Conservation (phyloP, 1,140 invertebrate species). For the Lutraria rhynchaena region DNA sequence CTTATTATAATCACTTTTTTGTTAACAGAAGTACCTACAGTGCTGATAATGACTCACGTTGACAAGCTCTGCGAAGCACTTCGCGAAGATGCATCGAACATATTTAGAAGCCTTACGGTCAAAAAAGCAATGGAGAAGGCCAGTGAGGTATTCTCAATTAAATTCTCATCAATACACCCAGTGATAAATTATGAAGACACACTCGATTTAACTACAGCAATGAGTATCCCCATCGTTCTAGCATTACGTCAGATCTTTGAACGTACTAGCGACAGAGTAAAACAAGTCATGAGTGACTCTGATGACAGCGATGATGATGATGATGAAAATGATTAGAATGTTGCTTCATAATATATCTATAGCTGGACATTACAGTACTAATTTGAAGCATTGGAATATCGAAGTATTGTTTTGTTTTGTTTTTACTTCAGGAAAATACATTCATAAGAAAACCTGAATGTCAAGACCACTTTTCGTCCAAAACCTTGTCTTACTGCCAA, state of each 20-base stretch:
- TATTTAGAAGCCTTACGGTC: background rate
- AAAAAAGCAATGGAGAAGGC: background rate
- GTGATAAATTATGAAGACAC: conserved; percentile 15
- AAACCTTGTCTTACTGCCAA: too few species aligned
- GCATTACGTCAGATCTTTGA: conserved; percentile 7
- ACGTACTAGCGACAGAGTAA: background rate
- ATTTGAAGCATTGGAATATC: too few species aligned
- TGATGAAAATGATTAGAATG: too few species aligned
- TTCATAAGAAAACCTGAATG: too few species aligned
- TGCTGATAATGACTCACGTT: background rate
- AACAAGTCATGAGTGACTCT: background rate
- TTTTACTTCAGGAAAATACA: too few species aligned
- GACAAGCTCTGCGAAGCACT: background rate
- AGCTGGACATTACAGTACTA: too few species aligned
- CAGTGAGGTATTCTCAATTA: background rate
- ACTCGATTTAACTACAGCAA: background rate
- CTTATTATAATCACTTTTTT: too few species aligned
- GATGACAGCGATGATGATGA: too few species aligned
- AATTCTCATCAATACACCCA: background rate
- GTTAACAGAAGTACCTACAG: background rate
- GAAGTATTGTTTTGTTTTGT: too few species aligned
- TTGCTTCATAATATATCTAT: too few species aligned
- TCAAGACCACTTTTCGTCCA: too few species aligned
- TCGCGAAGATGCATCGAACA: too few species aligned
- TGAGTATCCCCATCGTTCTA: conserved; percentile 2